Evolutionary conservation across 2,888 invertebrate species (phyloP).

Genomic region (Orthonevra nobilis): DNA sequence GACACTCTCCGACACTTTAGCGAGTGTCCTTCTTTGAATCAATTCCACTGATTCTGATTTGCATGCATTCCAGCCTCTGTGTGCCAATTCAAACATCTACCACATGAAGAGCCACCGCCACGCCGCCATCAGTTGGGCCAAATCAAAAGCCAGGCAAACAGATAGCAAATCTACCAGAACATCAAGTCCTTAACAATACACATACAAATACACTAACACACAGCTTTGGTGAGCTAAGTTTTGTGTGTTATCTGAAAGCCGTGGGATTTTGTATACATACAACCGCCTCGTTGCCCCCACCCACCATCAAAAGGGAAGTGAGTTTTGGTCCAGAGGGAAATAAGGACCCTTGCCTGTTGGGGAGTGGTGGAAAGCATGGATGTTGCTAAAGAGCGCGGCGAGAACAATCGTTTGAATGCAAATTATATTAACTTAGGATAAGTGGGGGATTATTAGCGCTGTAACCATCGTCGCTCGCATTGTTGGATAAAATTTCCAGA

Average conservation of each 20-base stretch:
- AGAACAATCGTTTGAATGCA: conserved; percentile 70
- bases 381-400: conserved; percentile 51
- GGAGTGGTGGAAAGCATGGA: conserved; percentile 17
- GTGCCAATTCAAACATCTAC: conserved; percentile 41
- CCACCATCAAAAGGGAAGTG: not conserved
- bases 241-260: conserved; percentile 66
- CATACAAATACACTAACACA: conserved; percentile 17
- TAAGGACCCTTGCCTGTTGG: conserved; percentile 39
- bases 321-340: conserved; percentile 1
- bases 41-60: conserved; percentile 68
- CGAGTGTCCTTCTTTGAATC: conserved; percentile 52
- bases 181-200: conserved; percentile 36
- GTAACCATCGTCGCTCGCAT: conserved; percentile 56
- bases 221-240: conserved; percentile 27
- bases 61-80: conserved; percentile 24
- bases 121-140: conserved; percentile 40
- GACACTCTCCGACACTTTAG: conserved; percentile 35
- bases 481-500: conserved; percentile 53
- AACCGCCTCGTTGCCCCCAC: conserved; percentile 12
- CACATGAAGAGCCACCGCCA: conserved; percentile 36
- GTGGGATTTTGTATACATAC: conserved; percentile 54
- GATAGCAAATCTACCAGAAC: conserved; percentile 55
- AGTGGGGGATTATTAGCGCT: conserved; percentile 69
- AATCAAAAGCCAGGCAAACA: conserved; percentile 67
- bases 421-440: conserved; percentile 70